phyloP scores from a whole-genome alignment of 1,140 invertebrate species.

The Papilio dardanus region DNA sequence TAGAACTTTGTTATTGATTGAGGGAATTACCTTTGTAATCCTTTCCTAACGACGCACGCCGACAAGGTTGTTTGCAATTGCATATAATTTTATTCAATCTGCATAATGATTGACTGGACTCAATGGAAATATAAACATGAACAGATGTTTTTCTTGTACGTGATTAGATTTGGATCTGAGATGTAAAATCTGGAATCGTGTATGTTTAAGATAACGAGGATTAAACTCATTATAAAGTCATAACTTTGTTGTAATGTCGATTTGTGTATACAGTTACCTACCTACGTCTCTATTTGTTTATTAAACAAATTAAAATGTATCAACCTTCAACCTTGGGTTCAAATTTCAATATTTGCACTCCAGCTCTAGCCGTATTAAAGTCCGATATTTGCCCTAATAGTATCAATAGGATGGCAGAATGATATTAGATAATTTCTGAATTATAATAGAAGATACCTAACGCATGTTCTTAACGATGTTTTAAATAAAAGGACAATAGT shows the following conservation, averaged over 20 bases:
- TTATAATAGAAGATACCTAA: neutral
- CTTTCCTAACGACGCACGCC: neutral
- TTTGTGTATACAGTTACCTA: neutral
- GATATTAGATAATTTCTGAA: neutral
- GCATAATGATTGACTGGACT: slow-evolving; percentile 9
- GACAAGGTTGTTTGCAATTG: slow-evolving; percentile 7
- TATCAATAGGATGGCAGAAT: no score
- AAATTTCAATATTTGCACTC: neutral
- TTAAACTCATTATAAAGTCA: slow-evolving; percentile 3
- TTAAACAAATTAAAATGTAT: no score
- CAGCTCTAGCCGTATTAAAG: no score
- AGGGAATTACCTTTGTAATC: slow-evolving; percentile 8
- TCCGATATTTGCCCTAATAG: no score
- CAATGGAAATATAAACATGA: slow-evolving; percentile 13
- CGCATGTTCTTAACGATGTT: no score
- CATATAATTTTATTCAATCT: slow-evolving; percentile 24
- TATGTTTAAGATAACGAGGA: neutral
- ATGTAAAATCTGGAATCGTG: neutral
- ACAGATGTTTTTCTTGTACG: neutral
- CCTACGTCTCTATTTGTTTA: neutral
- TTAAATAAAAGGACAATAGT: no score
- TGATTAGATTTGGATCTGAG: neutral
- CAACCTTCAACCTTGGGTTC: no score
- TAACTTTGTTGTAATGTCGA: neutral
- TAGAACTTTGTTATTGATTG: neutral